phyloP scores from a whole-genome alignment of 1,140 invertebrate genomes.

The Caenorhabditis remanei region DNA sequence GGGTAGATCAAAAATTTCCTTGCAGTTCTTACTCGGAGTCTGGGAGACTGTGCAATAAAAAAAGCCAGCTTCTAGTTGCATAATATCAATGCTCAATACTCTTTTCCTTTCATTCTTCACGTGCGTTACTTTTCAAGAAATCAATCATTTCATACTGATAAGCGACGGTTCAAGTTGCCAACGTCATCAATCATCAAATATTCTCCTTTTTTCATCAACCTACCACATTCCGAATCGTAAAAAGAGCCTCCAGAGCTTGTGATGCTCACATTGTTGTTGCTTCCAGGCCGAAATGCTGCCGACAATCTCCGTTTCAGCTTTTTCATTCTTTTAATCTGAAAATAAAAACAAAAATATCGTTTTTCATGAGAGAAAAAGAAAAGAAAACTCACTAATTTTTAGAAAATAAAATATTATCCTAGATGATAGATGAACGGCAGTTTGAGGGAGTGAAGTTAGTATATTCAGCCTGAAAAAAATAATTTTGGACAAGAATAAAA shows the following conservation, averaged over 20 bases:
- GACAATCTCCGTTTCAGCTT: constrained; percentile 67
- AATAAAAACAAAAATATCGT: background rate
- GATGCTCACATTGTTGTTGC: constrained; percentile 54
- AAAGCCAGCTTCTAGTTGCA: too few relatives aligned
- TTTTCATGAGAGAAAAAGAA: background rate
- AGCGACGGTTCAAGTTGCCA: background rate
- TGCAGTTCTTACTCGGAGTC: too few relatives aligned
- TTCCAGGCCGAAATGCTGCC: constrained; percentile 63
- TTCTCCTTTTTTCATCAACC: background rate
- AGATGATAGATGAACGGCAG: background rate
- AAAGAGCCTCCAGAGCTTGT: constrained; percentile 50
- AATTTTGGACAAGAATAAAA: background rate
- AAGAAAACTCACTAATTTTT: background rate
- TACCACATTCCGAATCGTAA: constrained; percentile 19
- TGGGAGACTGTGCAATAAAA: too few relatives aligned
- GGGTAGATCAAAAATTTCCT: too few relatives aligned
- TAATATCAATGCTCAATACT: too few relatives aligned
- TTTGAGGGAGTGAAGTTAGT: background rate
- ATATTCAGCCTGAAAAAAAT: background rate
- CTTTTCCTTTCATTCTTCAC: background rate
- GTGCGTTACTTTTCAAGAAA: background rate
- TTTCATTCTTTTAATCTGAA: constrained; percentile 59
- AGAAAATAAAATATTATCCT: constrained; percentile 32
- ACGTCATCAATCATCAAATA: constrained; percentile 37
- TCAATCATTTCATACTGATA: constrained; percentile 40